Conservation (phyloP, 2,797 vertebrate genomes). For the Peromyscus aztecus region DNA sequence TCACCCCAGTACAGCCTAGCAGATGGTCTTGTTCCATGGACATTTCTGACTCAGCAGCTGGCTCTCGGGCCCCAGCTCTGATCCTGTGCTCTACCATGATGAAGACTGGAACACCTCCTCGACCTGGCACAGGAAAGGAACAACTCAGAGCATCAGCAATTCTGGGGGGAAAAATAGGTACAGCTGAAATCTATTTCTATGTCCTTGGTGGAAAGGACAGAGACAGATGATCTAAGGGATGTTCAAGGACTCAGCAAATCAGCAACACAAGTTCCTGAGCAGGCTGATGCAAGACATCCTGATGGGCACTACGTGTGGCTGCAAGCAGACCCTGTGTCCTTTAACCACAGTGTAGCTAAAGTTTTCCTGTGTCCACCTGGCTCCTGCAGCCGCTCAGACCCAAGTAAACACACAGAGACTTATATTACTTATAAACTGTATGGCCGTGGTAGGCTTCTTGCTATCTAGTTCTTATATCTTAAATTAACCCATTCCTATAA, state of each 20-base stretch:
- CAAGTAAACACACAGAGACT: too few relatives aligned
- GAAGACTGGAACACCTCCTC: neutral
- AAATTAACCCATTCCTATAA: too few relatives aligned
- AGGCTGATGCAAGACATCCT: neutral
- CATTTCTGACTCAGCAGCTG: conserved; percentile 16
- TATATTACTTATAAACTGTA: too few relatives aligned
- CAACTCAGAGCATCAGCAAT: conserved; percentile 56
- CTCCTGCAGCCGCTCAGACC: too few relatives aligned
- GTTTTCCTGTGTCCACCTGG: too few relatives aligned
- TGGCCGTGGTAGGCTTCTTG: too few relatives aligned
- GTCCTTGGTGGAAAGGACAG: conserved; percentile 34
- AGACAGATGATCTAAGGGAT: neutral
- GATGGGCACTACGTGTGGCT: neutral
- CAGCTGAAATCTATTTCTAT: conserved; percentile 66
- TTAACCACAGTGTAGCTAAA: too few relatives aligned
- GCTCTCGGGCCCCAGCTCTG: neutral
- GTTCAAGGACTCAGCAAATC: conserved; percentile 37
- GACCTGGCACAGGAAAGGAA: neutral
- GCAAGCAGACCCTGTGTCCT: neutral
- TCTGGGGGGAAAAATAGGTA: conserved; percentile 1
- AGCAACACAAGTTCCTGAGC: neutral
- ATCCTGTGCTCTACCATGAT: neutral
- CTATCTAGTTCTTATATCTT: too few relatives aligned
- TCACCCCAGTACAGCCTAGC: neutral
- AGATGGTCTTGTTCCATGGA: neutral